Evolutionary conservation across 37 sponge, comb jelly and placozoan genomes (phyloP), one percentile per base, ranked within the genome.

Genomic region (Geodia barretti): DNA sequence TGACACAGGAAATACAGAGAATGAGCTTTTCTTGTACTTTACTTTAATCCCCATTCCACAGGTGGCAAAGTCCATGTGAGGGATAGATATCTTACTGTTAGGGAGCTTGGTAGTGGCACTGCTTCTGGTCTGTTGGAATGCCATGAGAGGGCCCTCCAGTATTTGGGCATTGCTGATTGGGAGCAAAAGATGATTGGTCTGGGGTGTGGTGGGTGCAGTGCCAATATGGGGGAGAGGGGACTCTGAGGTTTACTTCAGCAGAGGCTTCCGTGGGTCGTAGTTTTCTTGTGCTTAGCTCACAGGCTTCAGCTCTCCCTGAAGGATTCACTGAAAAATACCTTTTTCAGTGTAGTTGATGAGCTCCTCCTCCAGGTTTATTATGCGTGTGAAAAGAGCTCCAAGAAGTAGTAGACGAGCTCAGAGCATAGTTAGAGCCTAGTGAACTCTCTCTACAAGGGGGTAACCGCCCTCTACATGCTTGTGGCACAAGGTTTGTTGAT

Each of bases 281-380:
- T 73, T 11, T 86, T 77, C 63, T 90, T 82, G 91, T 90, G 87
- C 41, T 71, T 90, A 21, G 83, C 77, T 9, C 91, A 90, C 42
- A 66, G 81, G 26, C 78, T 88, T 28, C 77, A 79, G 78, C 78
- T 88, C 3, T 54, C 88, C 3, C 20, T 81, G 72, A 88, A 88
- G 26, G 88, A 88, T 88, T 82, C 88, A 3, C 83, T 87, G 23
- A 80, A 75, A 42, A 1, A 14, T n/a, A 81, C 87, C 0, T 71
- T 72, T 23, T 82, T 88, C 38, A 21, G 71, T 41, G 41, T 40
- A 20, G 40, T 88, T 32, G 88, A 88, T 9, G 83, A 81, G 72
- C 43, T 88, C 7, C 73, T 85, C 21, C 34, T 85, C 41, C 42
- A 47, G 38, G 37, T 72, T 28, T 85, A 88, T 41, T 88, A 62